phyloP scores from a whole-genome alignment of 2,888 invertebrate species.

The Gisinianus flammeolus region DNA sequence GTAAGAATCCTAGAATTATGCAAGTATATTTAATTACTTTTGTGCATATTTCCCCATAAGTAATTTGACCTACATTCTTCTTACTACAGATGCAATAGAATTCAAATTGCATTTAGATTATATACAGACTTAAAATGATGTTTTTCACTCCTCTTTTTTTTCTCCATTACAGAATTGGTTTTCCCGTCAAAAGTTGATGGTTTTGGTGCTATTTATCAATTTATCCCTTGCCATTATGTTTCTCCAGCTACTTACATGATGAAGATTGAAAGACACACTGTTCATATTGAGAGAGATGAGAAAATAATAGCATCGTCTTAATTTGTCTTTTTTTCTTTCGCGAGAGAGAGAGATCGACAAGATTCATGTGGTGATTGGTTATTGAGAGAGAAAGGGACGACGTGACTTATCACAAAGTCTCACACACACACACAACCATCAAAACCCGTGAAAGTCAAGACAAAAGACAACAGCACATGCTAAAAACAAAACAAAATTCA shows the following conservation, averaged over 20 bases:
- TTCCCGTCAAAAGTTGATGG: slow-evolving; percentile 91
- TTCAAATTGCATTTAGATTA: neutral
- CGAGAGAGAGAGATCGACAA: neutral
- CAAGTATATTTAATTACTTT: neutral
- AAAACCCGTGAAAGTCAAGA: neutral
- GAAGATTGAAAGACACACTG: neutral
- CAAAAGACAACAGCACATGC: neutral
- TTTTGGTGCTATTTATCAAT: slow-evolving; percentile 91
- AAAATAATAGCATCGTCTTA: slow-evolving; percentile 5
- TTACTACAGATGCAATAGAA: neutral
- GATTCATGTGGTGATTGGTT: neutral
- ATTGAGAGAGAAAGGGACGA: no score
- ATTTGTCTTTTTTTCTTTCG: neutral
- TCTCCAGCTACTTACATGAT: slow-evolving; percentile 93
- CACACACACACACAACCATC: neutral
- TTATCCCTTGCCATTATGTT: slow-evolving; percentile 93
- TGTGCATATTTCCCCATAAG: neutral
- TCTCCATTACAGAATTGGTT: slow-evolving; percentile 86
- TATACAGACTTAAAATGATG: no score
- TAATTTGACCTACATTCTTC: neutral
- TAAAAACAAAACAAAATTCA: neutral
- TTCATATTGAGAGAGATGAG: slow-evolving; percentile 26
- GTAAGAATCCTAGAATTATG: slow-evolving; percentile 66
- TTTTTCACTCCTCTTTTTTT: no score
- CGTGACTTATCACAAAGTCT: neutral